phyloP scores from a whole-genome alignment of 2,888 invertebrate genomes.

The Hyles lineata region DNA sequence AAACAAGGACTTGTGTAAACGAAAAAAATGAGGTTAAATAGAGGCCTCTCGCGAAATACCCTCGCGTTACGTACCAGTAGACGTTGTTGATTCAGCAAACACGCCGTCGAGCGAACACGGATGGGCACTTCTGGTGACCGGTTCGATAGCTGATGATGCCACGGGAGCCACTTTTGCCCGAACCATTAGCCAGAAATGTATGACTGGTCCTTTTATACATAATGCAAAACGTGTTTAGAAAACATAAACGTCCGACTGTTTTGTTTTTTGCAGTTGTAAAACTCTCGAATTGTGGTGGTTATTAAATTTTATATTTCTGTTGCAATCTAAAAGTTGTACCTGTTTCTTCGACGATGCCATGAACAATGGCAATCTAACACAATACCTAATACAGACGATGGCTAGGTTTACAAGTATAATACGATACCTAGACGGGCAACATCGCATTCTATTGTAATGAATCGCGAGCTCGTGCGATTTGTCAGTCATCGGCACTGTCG shows the following conservation, averaged over 20 bases:
- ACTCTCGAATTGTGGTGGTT: conserved; percentile 49
- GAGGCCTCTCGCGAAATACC: conserved; percentile 73
- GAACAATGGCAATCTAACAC: conserved; percentile 23
- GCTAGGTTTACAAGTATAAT: conserved; percentile 38
- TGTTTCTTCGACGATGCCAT: conserved; percentile 46
- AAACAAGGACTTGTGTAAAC: conserved; percentile 68
- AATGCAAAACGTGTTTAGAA: conserved; percentile 52
- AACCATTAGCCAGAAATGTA: conserved; percentile 47
- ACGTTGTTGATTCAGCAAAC: conserved; percentile 74
- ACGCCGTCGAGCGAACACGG: conserved; percentile 68
- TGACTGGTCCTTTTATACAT: conserved; percentile 48
- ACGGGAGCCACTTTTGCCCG: conserved; percentile 59
- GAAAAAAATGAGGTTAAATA: conserved; percentile 62
- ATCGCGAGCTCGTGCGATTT: conserved; percentile 54
- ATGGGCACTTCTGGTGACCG: conserved; percentile 71
- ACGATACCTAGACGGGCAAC: conserved; percentile 61
- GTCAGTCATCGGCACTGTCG: conserved; percentile 68
- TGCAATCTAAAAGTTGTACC: conserved; percentile 47
- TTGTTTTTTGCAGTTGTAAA: conserved; percentile 51
- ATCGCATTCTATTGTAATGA: conserved; percentile 65
- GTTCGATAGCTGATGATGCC: conserved; percentile 67
- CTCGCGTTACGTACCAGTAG: conserved; percentile 71
- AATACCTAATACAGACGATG: conserved; percentile 50
- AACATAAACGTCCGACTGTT: conserved; percentile 41
- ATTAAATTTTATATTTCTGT: conserved; percentile 52